phyloP scores from a whole-genome alignment of 2,797 vertebrate genomes.

The Tapirus indicus region DNA sequence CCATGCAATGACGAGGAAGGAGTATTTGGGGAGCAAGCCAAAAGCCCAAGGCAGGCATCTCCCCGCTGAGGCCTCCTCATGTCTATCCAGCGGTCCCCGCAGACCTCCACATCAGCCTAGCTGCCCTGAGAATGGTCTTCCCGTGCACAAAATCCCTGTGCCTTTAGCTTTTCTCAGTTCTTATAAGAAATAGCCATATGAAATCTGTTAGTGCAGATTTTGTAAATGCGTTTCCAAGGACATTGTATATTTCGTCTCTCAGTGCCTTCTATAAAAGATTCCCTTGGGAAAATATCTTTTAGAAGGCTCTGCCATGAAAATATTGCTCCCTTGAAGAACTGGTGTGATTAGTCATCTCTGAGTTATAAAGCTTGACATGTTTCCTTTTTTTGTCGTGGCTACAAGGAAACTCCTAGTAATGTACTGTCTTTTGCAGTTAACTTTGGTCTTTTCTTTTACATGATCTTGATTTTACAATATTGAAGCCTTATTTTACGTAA shows the following conservation, averaged over 20 bases:
- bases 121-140: background rate
- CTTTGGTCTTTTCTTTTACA: background rate
- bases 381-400: conserved; percentile 57
- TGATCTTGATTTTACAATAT: background rate
- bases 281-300: background rate
- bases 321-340: background rate
- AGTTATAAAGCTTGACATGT: background rate
- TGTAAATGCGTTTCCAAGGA: conserved; percentile 10
- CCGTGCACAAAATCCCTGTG: background rate
- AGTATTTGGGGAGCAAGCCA: background rate
- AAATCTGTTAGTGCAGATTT: conserved; percentile 4
- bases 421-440: conserved; percentile 17
- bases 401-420: conserved; percentile 16
- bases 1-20: background rate
- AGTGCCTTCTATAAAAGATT: background rate
- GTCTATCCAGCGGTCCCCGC: background rate
- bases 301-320: background rate
- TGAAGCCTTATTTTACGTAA: background rate
- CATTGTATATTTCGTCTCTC: background rate
- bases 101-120: background rate
- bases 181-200: background rate
- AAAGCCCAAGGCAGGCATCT: background rate
- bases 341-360: background rate
- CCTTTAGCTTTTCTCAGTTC: conserved; percentile 18
- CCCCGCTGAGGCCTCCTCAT: background rate